Percentiles rank a stretch among this genome's conserved stretches.
phyloP scores from a whole-genome alignment of 2,888 invertebrate genomes.

The Trichopoda pennipes region DNA sequence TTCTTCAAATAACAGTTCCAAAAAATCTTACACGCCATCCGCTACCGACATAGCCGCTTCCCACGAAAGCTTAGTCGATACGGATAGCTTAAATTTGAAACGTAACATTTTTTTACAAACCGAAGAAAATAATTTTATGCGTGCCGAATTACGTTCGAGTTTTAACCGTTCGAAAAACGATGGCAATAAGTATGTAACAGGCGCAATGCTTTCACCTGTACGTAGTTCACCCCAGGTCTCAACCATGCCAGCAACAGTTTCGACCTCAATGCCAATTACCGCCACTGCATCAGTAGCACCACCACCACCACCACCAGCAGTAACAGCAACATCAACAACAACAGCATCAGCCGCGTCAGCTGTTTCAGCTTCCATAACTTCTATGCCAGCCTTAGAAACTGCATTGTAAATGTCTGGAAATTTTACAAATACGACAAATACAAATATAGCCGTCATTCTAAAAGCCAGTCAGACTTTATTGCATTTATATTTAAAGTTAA shows the following conservation, averaged over 20 bases:
- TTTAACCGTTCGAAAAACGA: constrained; percentile 49
- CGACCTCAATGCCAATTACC: neutral
- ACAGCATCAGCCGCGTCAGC: neutral
- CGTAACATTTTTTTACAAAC: constrained; percentile 80
- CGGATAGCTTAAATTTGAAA: constrained; percentile 77
- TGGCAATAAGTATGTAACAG: constrained; percentile 43
- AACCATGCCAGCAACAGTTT: constrained; percentile 1
- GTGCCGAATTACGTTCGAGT: constrained; percentile 77
- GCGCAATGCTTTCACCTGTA: constrained; percentile 13
- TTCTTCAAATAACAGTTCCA: constrained; percentile 82
- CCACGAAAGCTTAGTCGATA: constrained; percentile 43
- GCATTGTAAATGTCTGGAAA: constrained; percentile 72
- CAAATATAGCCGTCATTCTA: constrained; percentile 1
- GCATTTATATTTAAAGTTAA: constrained; percentile 59
- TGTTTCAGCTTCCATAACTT: constrained; percentile 60
- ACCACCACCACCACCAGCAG: neutral
- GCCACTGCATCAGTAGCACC: constrained; percentile 4
- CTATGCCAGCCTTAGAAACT: constrained; percentile 77
- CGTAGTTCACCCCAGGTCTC: constrained; percentile 15
- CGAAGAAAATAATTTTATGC: constrained; percentile 81
- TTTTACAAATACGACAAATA: neutral
- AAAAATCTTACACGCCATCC: constrained; percentile 74
- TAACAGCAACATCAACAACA: neutral
- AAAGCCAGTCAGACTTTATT: constrained; percentile 55
- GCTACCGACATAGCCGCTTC: constrained; percentile 24